Base-by-base conservation (phyloP, 2,888 invertebrate genomes). In the Leptopilina myrica region DNA sequence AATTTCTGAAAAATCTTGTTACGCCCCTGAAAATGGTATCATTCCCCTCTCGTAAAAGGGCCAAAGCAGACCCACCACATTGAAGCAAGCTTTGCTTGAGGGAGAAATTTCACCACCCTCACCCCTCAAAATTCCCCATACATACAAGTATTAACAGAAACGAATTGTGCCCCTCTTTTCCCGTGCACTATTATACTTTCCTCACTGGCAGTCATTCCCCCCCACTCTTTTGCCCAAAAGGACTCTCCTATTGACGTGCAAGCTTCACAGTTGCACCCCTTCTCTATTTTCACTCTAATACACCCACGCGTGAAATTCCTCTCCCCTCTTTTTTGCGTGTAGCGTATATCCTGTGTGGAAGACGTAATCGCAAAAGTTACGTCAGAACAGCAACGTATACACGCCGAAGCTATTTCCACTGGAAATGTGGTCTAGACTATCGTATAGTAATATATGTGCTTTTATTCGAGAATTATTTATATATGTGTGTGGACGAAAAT, bases 171-270 rank as follows among this genome's bases (percentile, higher is more conserved):
- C 12, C 69, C 53, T 49, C 69, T 12, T 69, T 49, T 20, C 49
- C 53, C 20, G 7, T 26, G 20, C 15, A 14, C 33, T 73, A n/a
- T 9, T 49, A 20, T 20, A 73, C 33, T 73, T 53, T 73, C 73
- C 33, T 20, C 33, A 49, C 7, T 56, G 4, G 56, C 33, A n/a
- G n/a, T 53, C 73, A 53, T n/a, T 33, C 73, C 73, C 73, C 73
- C 73, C 73, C 56, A 56, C 53, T 26, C 53, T 26, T 5, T 15
- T 56, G 56, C 33, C 33, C 53, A 73, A 73, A 49, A 73, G 73
- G 56, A 53, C 73, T 73, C 56, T 73, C 73, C 73, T 73, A 73
- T 73, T 73, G 73, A 73, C 73, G 73, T 73, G 56, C 73, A 73
- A 73, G 53, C 73, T 73, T 33, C 73, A 56, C n/a, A 20, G 20